phyloP scores from a whole-genome alignment of 2,797 vertebrate species.

The Acanthiza pusilla region DNA sequence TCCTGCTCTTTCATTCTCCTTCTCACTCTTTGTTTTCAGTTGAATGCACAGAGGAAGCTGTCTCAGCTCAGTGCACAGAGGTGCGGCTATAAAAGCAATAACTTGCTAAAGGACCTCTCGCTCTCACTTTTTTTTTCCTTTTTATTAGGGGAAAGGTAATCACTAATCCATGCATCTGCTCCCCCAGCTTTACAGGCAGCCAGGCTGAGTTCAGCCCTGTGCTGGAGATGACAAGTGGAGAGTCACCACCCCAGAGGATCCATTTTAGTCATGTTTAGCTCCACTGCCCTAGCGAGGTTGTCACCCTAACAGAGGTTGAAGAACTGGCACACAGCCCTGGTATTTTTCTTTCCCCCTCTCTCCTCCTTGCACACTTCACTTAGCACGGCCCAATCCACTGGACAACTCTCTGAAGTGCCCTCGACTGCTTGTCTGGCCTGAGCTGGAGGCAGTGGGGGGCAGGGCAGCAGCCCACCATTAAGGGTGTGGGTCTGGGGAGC shows the following conservation, averaged over 20 bases:
- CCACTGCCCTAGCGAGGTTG: constrained; percentile 24
- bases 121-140: not conserved
- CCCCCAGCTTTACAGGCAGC: not conserved
- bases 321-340: constrained; percentile 27
- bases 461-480: not conserved
- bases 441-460: not conserved
- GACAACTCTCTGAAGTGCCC: constrained; percentile 45
- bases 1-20: constrained; percentile 14
- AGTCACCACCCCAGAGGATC: not conserved
- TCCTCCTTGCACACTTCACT: constrained; percentile 64
- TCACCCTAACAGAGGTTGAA: constrained; percentile 57
- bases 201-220: constrained; percentile 9
- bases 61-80: constrained; percentile 59
- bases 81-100: constrained; percentile 44
- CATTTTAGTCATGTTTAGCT: not conserved
- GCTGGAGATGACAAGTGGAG: constrained; percentile 19
- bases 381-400: constrained; percentile 62
- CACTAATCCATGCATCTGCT: not conserved
- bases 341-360: not conserved
- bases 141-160: constrained; percentile 27
- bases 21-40: constrained; percentile 70
- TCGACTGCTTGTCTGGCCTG: constrained; percentile 11
- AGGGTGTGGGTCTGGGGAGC: not conserved
- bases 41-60: constrained; percentile 60
- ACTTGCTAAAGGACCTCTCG: not conserved